Evolutionary conservation across 2,113 vertebrate genomes (phyloP), one percentile per base, ranked within the genome.

Genomic region (Callopanchax toddi): DNA sequence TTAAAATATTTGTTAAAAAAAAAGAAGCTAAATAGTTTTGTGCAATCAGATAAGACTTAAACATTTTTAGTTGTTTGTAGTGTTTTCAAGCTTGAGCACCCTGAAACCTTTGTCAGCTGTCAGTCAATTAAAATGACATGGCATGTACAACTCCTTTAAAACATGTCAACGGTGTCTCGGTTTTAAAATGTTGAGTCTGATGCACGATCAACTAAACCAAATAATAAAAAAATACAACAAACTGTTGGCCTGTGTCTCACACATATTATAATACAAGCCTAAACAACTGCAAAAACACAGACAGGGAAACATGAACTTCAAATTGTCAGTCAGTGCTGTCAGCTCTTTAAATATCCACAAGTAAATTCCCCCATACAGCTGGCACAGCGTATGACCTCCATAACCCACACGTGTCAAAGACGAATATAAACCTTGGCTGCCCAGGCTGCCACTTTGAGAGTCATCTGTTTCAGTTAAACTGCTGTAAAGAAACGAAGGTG

Each of bases 361-460:
- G 73, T 63, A 73, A 46, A 69, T 58, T 39, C 72, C 70, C 62
- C 60, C 56, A 32, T 26, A 20, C 39, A 55, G 60, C 63, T 74
- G 54, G 50, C 43, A 63, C 79, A 80, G 74, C 15, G 20, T 22
- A 32, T 65, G 74, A 79, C 69, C 76, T 67, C 77, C n/a, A 21
- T 76, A 60, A 76, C 73, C 84, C 65, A 60, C 77, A 84, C 78
- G 82, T 83, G 83, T 76, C 71, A 25, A 78, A 82, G 86, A 89
- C 86, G 86, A 89, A 90, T 89, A 89, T 87, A 90, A 85, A 74
- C 79, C 54, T 37, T 11, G 22, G 56, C 74, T 72, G 60, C 66
- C 69, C 62, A 65, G 70, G 74, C 76, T 67, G 43, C 76, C 56
- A 59, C 71, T 67, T 15, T 37, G 9, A 81, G 66, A 76, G 68